These are phyloP conservation scores for Dolichotis patagonum DNA, from an alignment of 2,113 vertebrate genomes.

Conservation along the genomic window DNA sequence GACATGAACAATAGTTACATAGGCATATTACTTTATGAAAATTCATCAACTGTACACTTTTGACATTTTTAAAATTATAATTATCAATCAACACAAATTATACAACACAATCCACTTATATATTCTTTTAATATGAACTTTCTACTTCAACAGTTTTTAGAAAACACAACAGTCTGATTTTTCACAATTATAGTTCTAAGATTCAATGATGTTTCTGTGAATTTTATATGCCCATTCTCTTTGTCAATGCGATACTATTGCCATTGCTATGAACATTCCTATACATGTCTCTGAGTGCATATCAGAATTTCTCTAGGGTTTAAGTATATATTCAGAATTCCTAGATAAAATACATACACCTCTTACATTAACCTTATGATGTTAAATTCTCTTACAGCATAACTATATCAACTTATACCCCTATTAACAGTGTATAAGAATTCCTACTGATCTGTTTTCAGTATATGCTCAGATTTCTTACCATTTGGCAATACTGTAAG, in stretches of 20 bases:
- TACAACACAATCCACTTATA: not conserved
- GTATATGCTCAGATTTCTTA: not conserved
- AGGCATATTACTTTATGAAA: conserved; percentile 2
- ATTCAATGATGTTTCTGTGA: not conserved
- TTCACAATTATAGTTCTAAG: not conserved
- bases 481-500: not conserved
- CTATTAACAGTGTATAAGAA: not conserved
- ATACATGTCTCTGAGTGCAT: not conserved
- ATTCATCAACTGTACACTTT: not conserved
- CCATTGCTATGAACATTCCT: not conserved
- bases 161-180: not conserved
- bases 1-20: not conserved
- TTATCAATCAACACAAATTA: not conserved
- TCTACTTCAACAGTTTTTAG: not conserved
- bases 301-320: not conserved
- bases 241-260: not conserved
- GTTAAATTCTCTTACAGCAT: not conserved
- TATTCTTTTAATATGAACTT: not conserved
- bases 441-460: not conserved
- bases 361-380: not conserved
- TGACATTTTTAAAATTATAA: not conserved
- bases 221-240: not conserved
- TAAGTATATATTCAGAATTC: not conserved
- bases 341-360: not conserved
- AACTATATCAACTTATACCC: not conserved